Base-by-base conservation (phyloP, 2,113 vertebrate genomes). In the Tychaedon coryphoeus region DNA sequence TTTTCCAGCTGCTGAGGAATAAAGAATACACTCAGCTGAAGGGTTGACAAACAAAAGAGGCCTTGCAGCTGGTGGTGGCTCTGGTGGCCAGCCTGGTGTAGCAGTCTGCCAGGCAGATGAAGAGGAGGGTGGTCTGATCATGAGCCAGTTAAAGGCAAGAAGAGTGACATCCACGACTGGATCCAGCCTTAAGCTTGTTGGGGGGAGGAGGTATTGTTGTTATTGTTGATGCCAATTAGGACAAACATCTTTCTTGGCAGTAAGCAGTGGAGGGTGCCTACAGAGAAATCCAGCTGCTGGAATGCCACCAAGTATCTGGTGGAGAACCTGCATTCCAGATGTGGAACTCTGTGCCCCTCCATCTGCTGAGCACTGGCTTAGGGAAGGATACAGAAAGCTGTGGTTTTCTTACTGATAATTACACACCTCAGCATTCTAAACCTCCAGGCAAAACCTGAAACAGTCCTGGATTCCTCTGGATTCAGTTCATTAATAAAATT, bases 241-340 rank as follows among this genome's bases (percentile, higher is more conserved):
- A 51, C 36, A 92, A 93, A 48, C n/a, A 36, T 90, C 88, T 75
- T 71, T 90, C 60, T 74, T 75, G 67, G 86, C 88, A 79, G 31
- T 61, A 43, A 83, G 83, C n/a, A 71, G n/a, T 28, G 66, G n/a
- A 89, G 51, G 56, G 29, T 90, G 92, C 82, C 53, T 77, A 34
- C 16, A 62, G 86, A 86, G 85, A 80, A 83, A 88, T 73, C 72
- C 60, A 88, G 69, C 79, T 86, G 90, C 75, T 95, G 82, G 90
- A 92, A 74, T 45, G 64, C 43, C 78, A 88, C 69, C 82, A 78
- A 92, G 28, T 48, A 57, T 86, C 79, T 96, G 85, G 64, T 69
- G 60, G 71, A 88, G 48, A 80, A 93, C 90, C 90, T 96, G 92
- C 36, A 31, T 77, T 90, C 72, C 88, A 97, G 92, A 94, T 95